A percentile compares a stretch with the other conserved stretches of the same genome.
Evolutionary conservation across 2,888 invertebrate genomes (phyloP).

Genomic region (Malacosoma neustria): DNA sequence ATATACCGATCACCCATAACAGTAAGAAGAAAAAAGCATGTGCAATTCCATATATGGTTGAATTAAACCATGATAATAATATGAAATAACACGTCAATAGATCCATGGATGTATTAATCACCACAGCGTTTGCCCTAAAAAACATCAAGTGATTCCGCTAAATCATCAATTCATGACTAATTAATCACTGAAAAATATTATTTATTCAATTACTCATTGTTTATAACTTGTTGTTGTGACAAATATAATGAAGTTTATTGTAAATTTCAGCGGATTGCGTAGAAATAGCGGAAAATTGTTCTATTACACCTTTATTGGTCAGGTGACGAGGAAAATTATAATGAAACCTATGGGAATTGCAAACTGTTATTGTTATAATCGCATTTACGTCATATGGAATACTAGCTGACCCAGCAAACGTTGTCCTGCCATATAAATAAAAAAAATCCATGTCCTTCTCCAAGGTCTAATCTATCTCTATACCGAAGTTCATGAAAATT

Average conservation of each 20-base stretch:
- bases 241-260: conserved; percentile 4
- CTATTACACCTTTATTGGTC: background rate
- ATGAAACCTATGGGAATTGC: background rate
- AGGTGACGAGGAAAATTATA: background rate
- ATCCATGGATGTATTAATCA: too few species aligned
- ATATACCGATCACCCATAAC: too few species aligned
- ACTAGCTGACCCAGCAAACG: background rate
- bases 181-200: conserved; percentile 23
- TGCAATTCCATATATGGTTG: too few species aligned
- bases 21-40: too few species aligned
- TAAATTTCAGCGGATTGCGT: conserved; percentile 10
- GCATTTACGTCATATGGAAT: background rate
- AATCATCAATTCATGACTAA: background rate
- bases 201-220: conserved; percentile 5
- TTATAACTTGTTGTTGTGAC: conserved; percentile 2
- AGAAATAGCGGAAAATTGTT: conserved; percentile 22
- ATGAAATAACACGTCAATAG: too few species aligned
- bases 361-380: background rate
- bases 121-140: too few species aligned
- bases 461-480: too few species aligned
- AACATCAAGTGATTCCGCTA: conserved; percentile 5
- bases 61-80: too few species aligned
- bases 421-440: background rate
- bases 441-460: background rate
- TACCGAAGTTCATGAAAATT: too few species aligned